These are phyloP conservation scores for Pitangus sulphuratus DNA, from an alignment of 2,797 vertebrate species.

Conservation along the genomic window DNA sequence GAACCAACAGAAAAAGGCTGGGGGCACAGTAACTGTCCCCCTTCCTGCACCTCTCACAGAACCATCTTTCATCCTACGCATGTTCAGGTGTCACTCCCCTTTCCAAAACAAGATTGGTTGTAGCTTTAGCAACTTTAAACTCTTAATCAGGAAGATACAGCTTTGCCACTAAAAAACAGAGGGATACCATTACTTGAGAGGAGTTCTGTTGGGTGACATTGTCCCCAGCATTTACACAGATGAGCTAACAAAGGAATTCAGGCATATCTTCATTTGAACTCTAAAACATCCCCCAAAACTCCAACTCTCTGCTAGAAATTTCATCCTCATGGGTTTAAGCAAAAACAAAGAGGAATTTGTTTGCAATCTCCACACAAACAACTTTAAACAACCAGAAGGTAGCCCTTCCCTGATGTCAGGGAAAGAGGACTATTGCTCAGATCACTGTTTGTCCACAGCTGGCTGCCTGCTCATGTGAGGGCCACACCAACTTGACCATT, in stretches of 20 bases:
- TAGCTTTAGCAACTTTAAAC: background rate
- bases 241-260: background rate
- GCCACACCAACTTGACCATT: background rate
- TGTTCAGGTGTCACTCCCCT: background rate
- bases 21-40: background rate
- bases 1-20: background rate
- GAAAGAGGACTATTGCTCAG: background rate
- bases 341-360: background rate
- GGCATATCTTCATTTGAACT: background rate
- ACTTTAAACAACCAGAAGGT: background rate
- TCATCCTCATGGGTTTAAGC: background rate
- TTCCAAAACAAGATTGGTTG: background rate
- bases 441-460: background rate
- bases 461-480: background rate
- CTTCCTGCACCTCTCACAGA: background rate
- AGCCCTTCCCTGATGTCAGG: background rate
- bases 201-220: background rate
- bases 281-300: background rate
- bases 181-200: background rate
- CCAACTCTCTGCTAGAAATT: background rate
- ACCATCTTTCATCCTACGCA: background rate
- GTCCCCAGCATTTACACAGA: background rate
- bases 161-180: background rate
- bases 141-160: background rate
- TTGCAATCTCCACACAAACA: background rate